Evolutionary conservation across 1,140 invertebrate species (phyloP).

Genomic region (Drosophila auraria): DNA sequence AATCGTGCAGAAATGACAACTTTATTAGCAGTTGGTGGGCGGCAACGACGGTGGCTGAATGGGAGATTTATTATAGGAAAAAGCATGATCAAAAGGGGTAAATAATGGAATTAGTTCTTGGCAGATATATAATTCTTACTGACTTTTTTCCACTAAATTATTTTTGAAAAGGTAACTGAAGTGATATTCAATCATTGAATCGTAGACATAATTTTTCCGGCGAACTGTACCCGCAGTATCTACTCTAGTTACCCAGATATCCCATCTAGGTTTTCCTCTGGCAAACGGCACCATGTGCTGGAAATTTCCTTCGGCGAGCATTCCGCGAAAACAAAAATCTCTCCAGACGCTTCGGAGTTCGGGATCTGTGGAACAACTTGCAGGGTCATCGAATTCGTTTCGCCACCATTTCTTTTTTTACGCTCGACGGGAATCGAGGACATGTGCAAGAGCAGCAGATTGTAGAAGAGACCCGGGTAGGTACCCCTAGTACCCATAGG

Average conservation of each 20-base stretch:
- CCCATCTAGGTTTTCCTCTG: slow-evolving; percentile 20
- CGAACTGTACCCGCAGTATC: slow-evolving; percentile 46
- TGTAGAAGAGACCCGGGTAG: slow-evolving; percentile 36
- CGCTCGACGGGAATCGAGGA: slow-evolving; percentile 63
- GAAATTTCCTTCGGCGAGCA: slow-evolving; percentile 27
- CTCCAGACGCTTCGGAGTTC: slow-evolving; percentile 42
- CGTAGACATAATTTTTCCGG: not conserved
- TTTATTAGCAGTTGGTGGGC: slow-evolving; percentile 67
- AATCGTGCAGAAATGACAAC: slow-evolving; percentile 79
- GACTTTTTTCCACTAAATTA: too few relatives aligned
- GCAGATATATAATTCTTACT: not conserved
- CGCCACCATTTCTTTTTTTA: slow-evolving; percentile 33
- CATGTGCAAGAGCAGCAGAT: slow-evolving; percentile 78
- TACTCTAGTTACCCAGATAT: slow-evolving; percentile 13
- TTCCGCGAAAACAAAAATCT: slow-evolving; percentile 50
- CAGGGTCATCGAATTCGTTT: slow-evolving; percentile 66
- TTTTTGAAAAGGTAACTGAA: not conserved
- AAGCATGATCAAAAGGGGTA: not conserved
- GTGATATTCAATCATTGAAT: not conserved
- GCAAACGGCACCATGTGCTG: slow-evolving; percentile 25
- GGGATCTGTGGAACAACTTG: slow-evolving; percentile 79
- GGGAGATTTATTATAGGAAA: not conserved
- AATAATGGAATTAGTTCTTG: not conserved
- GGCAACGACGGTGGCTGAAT: slow-evolving; percentile 25
- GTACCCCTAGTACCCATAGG: not conserved